These are phyloP conservation scores for Boloria euphrosyne DNA, from an alignment of 2,888 invertebrate species.

Conservation along the genomic window DNA sequence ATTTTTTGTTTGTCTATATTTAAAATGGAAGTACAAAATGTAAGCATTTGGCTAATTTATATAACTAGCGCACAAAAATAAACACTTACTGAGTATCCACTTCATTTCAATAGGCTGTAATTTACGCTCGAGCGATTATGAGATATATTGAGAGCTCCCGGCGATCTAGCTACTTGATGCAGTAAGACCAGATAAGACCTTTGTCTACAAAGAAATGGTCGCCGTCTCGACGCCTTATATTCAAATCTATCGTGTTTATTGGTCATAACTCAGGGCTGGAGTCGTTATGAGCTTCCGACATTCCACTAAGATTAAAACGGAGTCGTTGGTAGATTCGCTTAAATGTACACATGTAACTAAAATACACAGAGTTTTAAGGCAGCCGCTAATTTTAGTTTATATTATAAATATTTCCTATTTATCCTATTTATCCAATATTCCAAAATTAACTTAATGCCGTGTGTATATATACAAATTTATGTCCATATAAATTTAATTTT, in stretches of 20 bases:
- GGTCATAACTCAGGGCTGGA: slow-evolving; percentile 68
- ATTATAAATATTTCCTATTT: slow-evolving; percentile 1
- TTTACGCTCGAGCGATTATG: slow-evolving; percentile 30
- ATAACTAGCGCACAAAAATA: slow-evolving; percentile 11
- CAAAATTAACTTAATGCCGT: neutral
- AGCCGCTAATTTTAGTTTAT: slow-evolving; percentile 3
- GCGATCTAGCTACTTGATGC: slow-evolving; percentile 25
- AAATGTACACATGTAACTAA: slow-evolving; percentile 59
- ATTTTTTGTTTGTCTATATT: too few relatives aligned
- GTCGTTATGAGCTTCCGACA: slow-evolving; percentile 65
- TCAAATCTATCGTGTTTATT: slow-evolving; percentile 72
- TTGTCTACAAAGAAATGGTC: slow-evolving; percentile 35
- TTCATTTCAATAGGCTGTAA: slow-evolving; percentile 30
- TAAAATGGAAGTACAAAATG: neutral
- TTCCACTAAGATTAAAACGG: slow-evolving; percentile 71
- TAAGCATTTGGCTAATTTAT: neutral
- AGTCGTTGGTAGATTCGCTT: slow-evolving; percentile 38
- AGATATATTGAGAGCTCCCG: slow-evolving; percentile 25
- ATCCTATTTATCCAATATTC: neutral
- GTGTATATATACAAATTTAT: too few relatives aligned
- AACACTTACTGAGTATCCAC: slow-evolving; percentile 11
- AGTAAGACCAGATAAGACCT: slow-evolving; percentile 24
- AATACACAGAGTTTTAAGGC: slow-evolving; percentile 44
- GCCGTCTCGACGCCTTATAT: slow-evolving; percentile 47
- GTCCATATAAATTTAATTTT: too few relatives aligned